Conservation (phyloP, 2,888 invertebrate genomes). For the Caprella mutica region DNA sequence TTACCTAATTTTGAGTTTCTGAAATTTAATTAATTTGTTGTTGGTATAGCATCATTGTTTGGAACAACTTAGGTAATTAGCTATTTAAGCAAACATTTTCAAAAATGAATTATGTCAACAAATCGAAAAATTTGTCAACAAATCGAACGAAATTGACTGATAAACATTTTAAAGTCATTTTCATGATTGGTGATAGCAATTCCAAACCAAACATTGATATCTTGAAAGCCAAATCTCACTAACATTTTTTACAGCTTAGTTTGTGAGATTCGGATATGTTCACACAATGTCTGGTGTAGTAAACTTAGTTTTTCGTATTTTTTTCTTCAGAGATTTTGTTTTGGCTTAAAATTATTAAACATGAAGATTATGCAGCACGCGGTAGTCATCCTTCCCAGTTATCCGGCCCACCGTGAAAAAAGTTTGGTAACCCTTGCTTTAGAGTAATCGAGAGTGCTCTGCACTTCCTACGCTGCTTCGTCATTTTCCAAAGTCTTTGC, state of each 20-base stretch:
- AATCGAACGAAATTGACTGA: slow-evolving; percentile 11
- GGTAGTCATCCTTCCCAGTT: neutral
- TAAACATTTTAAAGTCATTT: slow-evolving; percentile 13
- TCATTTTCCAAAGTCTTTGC: too few relatives aligned
- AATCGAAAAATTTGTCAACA: too few relatives aligned
- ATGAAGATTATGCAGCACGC: neutral
- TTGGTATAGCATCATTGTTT: slow-evolving; percentile 5
- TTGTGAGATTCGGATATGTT: slow-evolving; percentile 4
- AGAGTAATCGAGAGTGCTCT: too few relatives aligned
- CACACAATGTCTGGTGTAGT: neutral
- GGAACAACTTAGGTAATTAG: neutral
- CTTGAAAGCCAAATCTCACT: slow-evolving; percentile 7
- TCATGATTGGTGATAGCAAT: slow-evolving; percentile 8
- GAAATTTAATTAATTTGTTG: neutral
- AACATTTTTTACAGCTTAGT: neutral
- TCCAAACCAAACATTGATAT: slow-evolving; percentile 13
- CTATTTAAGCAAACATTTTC: slow-evolving; percentile 8
- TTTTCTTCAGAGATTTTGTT: neutral
- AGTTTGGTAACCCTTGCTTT: too few relatives aligned
- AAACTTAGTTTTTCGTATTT: neutral
- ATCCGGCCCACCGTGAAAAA: neutral
- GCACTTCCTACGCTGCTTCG: too few relatives aligned
- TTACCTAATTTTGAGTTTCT: too few relatives aligned
- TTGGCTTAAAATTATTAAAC: neutral
- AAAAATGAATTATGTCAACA: slow-evolving; percentile 10